phyloP scores from a whole-genome alignment of 2,888 invertebrate species.

The Hemistola chrysoprasaria region DNA sequence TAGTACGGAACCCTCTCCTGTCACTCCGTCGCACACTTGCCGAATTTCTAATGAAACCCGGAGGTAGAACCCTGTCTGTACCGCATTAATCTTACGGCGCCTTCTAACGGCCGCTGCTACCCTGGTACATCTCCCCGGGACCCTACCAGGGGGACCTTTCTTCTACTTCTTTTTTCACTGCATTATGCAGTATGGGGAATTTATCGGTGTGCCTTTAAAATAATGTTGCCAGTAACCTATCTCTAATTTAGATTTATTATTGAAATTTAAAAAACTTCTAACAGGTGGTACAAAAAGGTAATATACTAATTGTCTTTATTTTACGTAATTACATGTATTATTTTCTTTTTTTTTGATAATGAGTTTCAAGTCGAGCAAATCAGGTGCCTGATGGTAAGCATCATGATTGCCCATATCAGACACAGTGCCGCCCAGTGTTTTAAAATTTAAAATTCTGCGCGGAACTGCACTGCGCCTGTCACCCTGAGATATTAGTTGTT shows the following conservation, averaged over 20 bases:
- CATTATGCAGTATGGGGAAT: slow-evolving; percentile 72
- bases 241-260: slow-evolving; percentile 14
- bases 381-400: too few species aligned
- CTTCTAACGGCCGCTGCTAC: slow-evolving; percentile 62
- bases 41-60: slow-evolving; percentile 76
- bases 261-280: too few species aligned
- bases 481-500: too few species aligned
- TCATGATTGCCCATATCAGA: too few species aligned
- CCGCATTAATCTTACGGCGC: slow-evolving; percentile 77
- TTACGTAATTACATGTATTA: too few species aligned
- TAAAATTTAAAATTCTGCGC: too few species aligned
- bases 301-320: too few species aligned
- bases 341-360: too few species aligned
- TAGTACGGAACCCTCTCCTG: slow-evolving; percentile 42
- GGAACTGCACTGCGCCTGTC: too few species aligned
- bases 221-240: slow-evolving; percentile 38
- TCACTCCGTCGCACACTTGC: slow-evolving; percentile 36
- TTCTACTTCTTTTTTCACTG: slow-evolving; percentile 46
- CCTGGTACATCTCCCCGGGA: slow-evolving; percentile 71
- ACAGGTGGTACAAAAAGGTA: too few species aligned
- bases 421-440: too few species aligned
- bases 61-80: slow-evolving; percentile 58
- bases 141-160: slow-evolving; percentile 62
- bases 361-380: too few species aligned
- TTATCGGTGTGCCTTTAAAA: slow-evolving; percentile 71